Evolutionary conservation across 1,140 invertebrate genomes (phyloP).

Genomic region (Brachionus koreanus): DNA sequence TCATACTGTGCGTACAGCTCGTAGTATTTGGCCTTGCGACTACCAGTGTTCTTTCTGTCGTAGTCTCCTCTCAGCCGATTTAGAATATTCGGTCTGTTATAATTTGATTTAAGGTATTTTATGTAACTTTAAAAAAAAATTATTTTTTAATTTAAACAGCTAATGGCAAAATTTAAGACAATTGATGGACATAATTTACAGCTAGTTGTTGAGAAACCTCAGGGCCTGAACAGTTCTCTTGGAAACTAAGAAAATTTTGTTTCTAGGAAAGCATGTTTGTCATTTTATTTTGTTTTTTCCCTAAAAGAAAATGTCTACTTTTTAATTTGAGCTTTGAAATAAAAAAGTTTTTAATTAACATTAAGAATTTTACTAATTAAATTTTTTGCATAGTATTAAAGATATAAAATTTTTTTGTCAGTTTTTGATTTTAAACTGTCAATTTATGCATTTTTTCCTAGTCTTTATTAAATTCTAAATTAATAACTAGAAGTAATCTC

Average conservation of each 20-base stretch:
- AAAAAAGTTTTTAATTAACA: no score
- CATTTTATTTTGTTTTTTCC: no score
- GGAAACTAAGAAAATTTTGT: not conserved
- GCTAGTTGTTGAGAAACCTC: not conserved
- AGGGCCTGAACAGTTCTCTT: not conserved
- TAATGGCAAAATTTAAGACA: not conserved
- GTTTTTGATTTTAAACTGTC: no score
- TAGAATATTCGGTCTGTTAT: conserved; percentile 19
- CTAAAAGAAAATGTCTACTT: not conserved
- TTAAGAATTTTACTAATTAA: no score
- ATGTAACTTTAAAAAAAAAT: conserved; percentile 22
- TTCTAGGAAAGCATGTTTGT: not conserved
- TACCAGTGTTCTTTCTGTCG: conserved; percentile 8
- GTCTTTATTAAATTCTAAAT: no score
- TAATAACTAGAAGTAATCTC: no score
- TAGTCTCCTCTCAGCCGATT: not conserved
- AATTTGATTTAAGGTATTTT: conserved; percentile 2
- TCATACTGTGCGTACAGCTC: conserved; percentile 34
- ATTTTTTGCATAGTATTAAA: no score
- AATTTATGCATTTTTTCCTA: no score
- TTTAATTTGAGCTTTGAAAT: not conserved
- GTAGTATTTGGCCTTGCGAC: conserved; percentile 13
- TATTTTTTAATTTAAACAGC: not conserved
- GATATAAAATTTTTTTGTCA: no score
- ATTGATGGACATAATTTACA: not conserved